Conservation (phyloP, 37 sponge, comb jelly and placozoan genomes). For the Geodia barretti region DNA sequence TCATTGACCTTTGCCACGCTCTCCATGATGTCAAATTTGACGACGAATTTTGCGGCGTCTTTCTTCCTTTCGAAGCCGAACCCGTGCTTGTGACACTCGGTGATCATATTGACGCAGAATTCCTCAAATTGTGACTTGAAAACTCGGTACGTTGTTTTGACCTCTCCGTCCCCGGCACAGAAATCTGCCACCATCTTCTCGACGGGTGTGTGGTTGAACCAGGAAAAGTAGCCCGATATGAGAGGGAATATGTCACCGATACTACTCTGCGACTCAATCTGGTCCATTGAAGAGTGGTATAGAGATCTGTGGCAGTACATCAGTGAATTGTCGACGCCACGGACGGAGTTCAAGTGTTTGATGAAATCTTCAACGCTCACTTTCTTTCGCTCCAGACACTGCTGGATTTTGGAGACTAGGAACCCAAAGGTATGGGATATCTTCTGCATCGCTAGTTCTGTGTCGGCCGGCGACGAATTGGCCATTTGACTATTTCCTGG, state of each 20-base stretch:
- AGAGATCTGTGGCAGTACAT: neutral
- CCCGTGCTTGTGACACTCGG: neutral
- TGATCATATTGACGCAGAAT: neutral
- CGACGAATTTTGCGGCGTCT: neutral
- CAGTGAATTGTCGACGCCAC: neutral
- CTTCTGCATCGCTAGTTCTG: neutral
- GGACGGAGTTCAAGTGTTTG: neutral
- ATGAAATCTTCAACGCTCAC: neutral
- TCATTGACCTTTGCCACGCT: neutral
- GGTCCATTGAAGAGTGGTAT: neutral
- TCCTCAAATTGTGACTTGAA: neutral
- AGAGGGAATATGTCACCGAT: neutral
- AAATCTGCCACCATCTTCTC: neutral
- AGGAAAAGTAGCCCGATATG: neutral
- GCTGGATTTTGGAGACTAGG: neutral
- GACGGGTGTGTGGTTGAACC: neutral
- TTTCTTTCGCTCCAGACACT: neutral
- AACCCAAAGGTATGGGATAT: neutral
- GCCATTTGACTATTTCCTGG: too few relatives aligned
- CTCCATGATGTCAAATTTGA: neutral
- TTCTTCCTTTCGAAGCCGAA: neutral
- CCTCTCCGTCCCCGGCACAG: neutral
- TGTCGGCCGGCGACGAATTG: neutral
- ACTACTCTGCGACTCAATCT: neutral
- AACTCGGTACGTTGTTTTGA: neutral